Evolutionary conservation across 2,888 invertebrate genomes (phyloP), one percentile per base, ranked within the genome.

Genomic region (Athalia cordata): DNA sequence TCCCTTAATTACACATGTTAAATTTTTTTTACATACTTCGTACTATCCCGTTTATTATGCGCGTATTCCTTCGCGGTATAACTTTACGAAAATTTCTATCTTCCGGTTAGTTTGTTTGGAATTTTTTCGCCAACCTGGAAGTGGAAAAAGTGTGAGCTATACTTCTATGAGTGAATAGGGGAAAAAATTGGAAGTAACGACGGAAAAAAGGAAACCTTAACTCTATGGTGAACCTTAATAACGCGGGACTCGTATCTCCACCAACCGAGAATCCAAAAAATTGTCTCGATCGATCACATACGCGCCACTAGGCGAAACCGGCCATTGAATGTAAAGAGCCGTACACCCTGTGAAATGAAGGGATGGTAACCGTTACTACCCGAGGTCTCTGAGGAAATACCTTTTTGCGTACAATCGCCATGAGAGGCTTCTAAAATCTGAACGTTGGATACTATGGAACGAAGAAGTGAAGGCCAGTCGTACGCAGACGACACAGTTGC

Each of bases 201-300:
- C 50, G 43, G 3, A 59, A 8, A 72, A 57, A 13, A 59, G 59
- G 5, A 43, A 47, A 72, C 57, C 72, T 72, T 57, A 72, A 57
- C 55, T n/a, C 6, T 29, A 29, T 5, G 59, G 47, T 59, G 72
- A n/a, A 29, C 59, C 59, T 47, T 72, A 59, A 72, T 72, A 72
- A 72, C 57, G 29, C 59, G n/a, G 13, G 72, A 57, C 72, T 72
- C 47, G 47, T 47, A 59, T 72, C 47, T 72, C 47, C 47, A 59
- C 13, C n/a, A 57, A 29, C 29, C 29, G 59, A 59, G 72, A 47
- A 9, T 45, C 70, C 70, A 59, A 13, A 47, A 45, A 70, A 59
- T 70, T 55, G 70, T 70, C 45, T 70, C 70, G 55, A 70, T 57
- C 70, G 57, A 70, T 70, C 59, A 70, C 57, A 50, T 57, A 45